phyloP scores from a whole-genome alignment of 2,113 vertebrate genomes.

The Passer montanus region DNA sequence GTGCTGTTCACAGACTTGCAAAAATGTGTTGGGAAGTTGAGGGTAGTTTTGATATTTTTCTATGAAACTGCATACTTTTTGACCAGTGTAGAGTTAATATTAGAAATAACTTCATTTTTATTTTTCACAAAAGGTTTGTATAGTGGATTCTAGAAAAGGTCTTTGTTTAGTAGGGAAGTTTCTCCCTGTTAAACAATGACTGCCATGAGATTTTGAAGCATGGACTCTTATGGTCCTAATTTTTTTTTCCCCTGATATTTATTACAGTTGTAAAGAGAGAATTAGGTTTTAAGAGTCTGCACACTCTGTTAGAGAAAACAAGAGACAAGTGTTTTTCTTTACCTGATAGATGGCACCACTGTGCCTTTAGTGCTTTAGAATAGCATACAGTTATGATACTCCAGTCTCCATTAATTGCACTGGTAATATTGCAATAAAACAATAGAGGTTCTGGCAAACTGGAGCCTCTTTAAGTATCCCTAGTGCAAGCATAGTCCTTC shows the following conservation, averaged over 20 bases:
- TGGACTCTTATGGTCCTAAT: accelerated
- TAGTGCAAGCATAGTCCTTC: not conserved
- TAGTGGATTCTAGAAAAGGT: not conserved
- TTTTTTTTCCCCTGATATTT: not conserved
- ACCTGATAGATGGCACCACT: not conserved
- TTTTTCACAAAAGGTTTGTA: not conserved
- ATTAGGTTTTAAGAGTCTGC: not conserved
- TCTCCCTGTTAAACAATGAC: not conserved
- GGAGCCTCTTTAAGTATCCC: not conserved
- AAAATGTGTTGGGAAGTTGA: not conserved
- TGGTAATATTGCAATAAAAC: not conserved
- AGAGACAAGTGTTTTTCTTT: not conserved
- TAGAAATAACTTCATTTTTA: not conserved
- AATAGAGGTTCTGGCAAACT: not conserved
- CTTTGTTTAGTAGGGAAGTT: not conserved
- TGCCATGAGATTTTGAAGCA: not conserved
- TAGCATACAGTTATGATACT: not conserved
- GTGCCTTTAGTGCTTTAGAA: not conserved
- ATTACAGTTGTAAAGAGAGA: not conserved
- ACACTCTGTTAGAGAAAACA: not conserved
- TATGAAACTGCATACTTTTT: not conserved
- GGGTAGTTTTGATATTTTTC: not conserved
- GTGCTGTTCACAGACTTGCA: not conserved
- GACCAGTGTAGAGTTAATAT: not conserved
- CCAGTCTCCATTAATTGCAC: not conserved